Evolutionary conservation across 2,113 vertebrate genomes (phyloP), one percentile per base, ranked within the genome.

Genomic region (Ia io): DNA sequence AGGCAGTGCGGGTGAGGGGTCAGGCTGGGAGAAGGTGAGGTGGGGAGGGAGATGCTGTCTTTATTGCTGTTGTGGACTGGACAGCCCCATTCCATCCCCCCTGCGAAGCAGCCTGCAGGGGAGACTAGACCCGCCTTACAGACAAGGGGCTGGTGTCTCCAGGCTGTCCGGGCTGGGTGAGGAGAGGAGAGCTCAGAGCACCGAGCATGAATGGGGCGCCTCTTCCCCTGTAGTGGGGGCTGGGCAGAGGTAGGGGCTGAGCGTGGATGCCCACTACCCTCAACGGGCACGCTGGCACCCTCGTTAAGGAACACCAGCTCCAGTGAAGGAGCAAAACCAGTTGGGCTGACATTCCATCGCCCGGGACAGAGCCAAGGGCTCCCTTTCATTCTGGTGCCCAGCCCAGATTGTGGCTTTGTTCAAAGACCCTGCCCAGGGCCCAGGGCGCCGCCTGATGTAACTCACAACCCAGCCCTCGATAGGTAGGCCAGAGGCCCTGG

Each of bases 201-300:
- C 2, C 0, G 1, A 12, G 37, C 5, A 0, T 2, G 40, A 49
- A 30, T 0, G 2, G 35, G 51, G 82, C 0, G 0, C n/a, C 88
- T 53, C 42, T 35, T 5, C 28, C 6, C 18, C 10, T 13, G 7
- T 35, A 25, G n/a, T 4, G 18, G 37, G 47, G 16, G 9, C 3
- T 9, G 5, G 51, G 63, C 13, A 32, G 49, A 11, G 23, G 22
- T 1, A 32, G 61, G 23, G n/a, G 10, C 51, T 1, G 6, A 9
- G 42, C 32, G 40, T 12, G 30, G 51, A 69, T 20, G 17, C 42
- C 40, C 32, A 1, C 18, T 6, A 13, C 42, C 59, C 3, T n/a
- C 10, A 3, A 11, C 0, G 6, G 37, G 78, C 71, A 73, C 0
- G 67, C 25, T 0, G 2, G 42, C 23, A 22, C 40, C 70, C 53